Evolutionary conservation across 2,888 invertebrate species (phyloP).

Genomic region (Hecatera dysodea): DNA sequence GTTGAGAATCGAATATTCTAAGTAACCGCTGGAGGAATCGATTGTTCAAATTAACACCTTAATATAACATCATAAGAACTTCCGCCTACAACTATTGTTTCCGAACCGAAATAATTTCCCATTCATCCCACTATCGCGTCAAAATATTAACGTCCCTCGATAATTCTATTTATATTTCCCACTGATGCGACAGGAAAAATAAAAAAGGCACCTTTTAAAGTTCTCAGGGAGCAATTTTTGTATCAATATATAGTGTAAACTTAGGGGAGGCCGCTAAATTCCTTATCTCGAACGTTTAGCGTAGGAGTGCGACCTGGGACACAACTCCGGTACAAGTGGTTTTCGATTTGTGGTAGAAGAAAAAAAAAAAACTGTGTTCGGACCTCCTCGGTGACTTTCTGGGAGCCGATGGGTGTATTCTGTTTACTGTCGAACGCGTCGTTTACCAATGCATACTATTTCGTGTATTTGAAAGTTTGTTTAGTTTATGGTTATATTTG

Average conservation of each 20-base stretch:
- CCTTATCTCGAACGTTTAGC: conserved; percentile 87
- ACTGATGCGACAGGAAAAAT: conserved; percentile 76
- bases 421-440: conserved; percentile 51
- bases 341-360: conserved; percentile 68
- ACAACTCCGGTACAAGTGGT: conserved; percentile 69
- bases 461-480: conserved; percentile 37
- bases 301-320: conserved; percentile 73
- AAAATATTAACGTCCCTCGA: conserved; percentile 73
- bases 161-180: conserved; percentile 87
- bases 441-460: conserved; percentile 50
- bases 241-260: conserved; percentile 83
- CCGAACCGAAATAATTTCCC: conserved; percentile 44
- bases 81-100: conserved; percentile 39
- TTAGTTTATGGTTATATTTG: conserved; percentile 32
- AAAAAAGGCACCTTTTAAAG: conserved; percentile 76
- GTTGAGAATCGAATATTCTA: background rate
- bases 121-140: conserved; percentile 61
- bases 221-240: conserved; percentile 80
- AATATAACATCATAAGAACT: conserved; percentile 21
- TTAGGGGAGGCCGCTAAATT: conserved; percentile 87
- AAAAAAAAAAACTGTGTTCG: conserved; percentile 58
- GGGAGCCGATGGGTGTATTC: conserved; percentile 57
- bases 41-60: conserved; percentile 27
- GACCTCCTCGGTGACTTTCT: conserved; percentile 70
- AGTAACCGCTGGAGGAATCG: fast-evolving